Evolutionary conservation across 2,113 vertebrate genomes (phyloP), one percentile per base, ranked within the genome.

Genomic region (Ptychochromis oligacanthus): DNA sequence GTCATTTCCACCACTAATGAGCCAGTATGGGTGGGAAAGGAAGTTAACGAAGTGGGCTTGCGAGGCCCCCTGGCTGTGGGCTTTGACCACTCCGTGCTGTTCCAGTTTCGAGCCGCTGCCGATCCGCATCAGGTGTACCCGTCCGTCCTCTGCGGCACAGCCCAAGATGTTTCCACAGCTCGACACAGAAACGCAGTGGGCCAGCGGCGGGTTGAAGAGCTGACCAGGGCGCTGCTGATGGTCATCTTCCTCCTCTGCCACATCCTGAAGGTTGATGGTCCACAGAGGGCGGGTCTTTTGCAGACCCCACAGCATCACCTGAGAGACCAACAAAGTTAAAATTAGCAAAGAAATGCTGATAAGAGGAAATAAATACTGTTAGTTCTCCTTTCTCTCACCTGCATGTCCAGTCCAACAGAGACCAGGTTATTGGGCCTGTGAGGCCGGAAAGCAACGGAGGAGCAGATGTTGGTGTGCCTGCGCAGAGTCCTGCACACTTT

Each of bases 361-460:
- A 9, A 54, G 17, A 72, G 11, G 46, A 72, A 72, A n/a, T 9
- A 54, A 72, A 18, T 52, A 54, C 36, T 6, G 17, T 20, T 72
- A 31, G 36, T 36, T 36, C n/a, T n/a, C 7, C 1, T 17, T 17
- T 54, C 4, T 11, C 78, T 92, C 49, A 99, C 98, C 97, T 99
- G 97, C 98, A 99, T 99, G 95, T 99, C 98, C 67, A 99, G 95
- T 46, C 98, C 98, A 60, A 97, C 97, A 52, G 98, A 99, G 65
- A 99, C 88, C 46, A 99, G 94, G 91, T 97, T 98, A 36, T 97
- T 97, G 60, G 98, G 97, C 55, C 97, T 94, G 60, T 96, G 97
- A 43, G 98, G 97, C 22, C 97, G 94, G 91, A 99, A 99, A 65
- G 94, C 96, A 65, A 98, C 96, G 2, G 97, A 97, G 4, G 98